Evolutionary conservation across 1,140 invertebrate species (phyloP).

Genomic region (Camponotus pennsylvanicus): DNA sequence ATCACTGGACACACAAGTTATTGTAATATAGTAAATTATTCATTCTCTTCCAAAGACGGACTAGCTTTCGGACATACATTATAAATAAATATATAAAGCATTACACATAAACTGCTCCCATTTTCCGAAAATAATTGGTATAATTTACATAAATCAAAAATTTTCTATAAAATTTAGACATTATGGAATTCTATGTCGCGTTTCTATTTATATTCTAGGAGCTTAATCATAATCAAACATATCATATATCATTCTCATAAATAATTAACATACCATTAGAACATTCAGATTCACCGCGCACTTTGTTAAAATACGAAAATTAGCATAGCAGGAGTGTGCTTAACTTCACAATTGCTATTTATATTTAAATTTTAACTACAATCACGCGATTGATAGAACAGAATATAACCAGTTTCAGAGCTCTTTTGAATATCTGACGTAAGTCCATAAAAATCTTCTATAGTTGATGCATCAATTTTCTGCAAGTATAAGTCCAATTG

Average conservation of each 20-base stretch:
- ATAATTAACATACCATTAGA: constrained; percentile 69
- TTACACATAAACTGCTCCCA: constrained; percentile 40
- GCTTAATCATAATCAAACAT: constrained; percentile 54
- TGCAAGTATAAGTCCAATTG: constrained; percentile 80
- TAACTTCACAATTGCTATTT: constrained; percentile 64
- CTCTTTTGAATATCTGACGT: constrained; percentile 99
- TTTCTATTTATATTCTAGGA: constrained; percentile 46
- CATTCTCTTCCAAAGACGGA: constrained; percentile 78
- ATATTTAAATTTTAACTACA: constrained; percentile 83
- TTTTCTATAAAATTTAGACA: constrained; percentile 66
- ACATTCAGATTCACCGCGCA: constrained; percentile 65
- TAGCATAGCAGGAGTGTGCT: constrained; percentile 68
- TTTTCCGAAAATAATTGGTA: constrained; percentile 6
- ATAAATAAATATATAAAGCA: constrained; percentile 77
- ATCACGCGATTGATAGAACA: constrained; percentile 99
- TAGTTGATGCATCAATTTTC: constrained; percentile 99
- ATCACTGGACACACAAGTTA: constrained; percentile 65
- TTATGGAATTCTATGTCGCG: constrained; percentile 26
- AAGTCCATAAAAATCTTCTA: constrained; percentile 99
- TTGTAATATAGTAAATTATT: constrained; percentile 71
- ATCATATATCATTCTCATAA: constrained; percentile 59
- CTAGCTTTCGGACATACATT: constrained; percentile 77
- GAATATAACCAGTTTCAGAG: constrained; percentile 99
- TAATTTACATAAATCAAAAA: constrained; percentile 72
- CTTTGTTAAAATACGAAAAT: constrained; percentile 67